These are phyloP conservation scores for Ctenosaura bakeri DNA, from an alignment of 2,797 vertebrate species.

Conservation along the genomic window DNA sequence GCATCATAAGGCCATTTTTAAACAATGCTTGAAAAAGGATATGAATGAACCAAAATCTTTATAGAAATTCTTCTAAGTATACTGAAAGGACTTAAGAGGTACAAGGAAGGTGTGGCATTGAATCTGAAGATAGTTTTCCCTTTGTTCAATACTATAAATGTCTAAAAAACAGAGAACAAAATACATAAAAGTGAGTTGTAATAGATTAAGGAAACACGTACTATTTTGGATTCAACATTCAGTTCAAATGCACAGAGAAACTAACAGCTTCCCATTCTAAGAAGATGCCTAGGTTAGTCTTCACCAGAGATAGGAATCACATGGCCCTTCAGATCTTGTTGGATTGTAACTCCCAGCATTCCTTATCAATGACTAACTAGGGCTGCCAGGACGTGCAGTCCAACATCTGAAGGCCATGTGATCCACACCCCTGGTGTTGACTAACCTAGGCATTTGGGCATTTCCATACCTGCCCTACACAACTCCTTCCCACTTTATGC, in stretches of 20 bases:
- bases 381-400: too few species aligned
- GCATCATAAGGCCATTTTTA: slow-evolving; percentile 6
- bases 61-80: slow-evolving; percentile 93
- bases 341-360: too few species aligned
- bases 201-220: not conserved
- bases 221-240: not conserved
- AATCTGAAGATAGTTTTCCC: slow-evolving; percentile 94
- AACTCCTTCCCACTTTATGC: too few species aligned
- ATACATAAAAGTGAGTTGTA: not conserved
- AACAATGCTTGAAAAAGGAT: slow-evolving; percentile 88
- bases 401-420: too few species aligned
- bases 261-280: not conserved
- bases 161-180: slow-evolving; percentile 80
- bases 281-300: not conserved
- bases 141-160: slow-evolving; percentile 97
- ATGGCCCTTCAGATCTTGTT: too few species aligned
- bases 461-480: not conserved
- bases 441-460: too few species aligned
- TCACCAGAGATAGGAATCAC: too few species aligned
- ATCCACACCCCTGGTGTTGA: too few species aligned
- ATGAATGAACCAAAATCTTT: slow-evolving; percentile 97
- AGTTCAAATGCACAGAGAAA: not conserved
- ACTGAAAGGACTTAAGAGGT: slow-evolving; percentile 94
- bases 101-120: slow-evolving; percentile 94
- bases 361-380: too few species aligned